Base-by-base conservation (phyloP, 2,113 vertebrate species). In the Agelaius tricolor region DNA sequence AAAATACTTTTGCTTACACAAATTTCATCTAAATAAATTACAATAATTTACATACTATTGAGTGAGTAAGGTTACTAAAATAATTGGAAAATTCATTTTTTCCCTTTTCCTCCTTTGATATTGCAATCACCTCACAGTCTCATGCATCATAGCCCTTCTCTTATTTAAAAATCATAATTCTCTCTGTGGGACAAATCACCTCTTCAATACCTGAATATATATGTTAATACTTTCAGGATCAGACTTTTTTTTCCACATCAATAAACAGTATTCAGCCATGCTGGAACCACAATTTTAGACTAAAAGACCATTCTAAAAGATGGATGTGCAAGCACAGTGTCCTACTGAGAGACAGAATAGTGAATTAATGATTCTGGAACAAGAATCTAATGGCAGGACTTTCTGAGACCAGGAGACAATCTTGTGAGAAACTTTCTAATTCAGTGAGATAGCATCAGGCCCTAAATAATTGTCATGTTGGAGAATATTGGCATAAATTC, bases 141-240 rank as follows among this genome's bases (percentile, higher is more conserved):
- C 74, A 77, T 39, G 46, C 67, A 77, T 55, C 6, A 1, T 8
- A 93, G 67, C 9, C 59, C 13, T 90, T 62, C 35, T 43, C 41
- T 85, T 90, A 74, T 75, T 72, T 75, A 82, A 76, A 88, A 94
- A 90, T 52, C 30, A 41, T 73, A 94, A 78, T 61, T 89, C 67
- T 81, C 57, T 86, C 79, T 72, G 68, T 49, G 41, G 69, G 79
- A 90, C 37, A 96, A 78, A 79, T 46, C 44, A 61, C 47, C n/a
- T 81, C 26, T 52, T 84, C 77, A 89, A 57, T 62, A 79, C 37
- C 49, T 81, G 76, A 92, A 86, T 77, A 87, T 65, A 44, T 67
- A 80, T 57, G 35, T 44, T 84, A 88, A 83, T 61, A 27, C 28
- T 75, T 93, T 61, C 57, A 84, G 52, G 41, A 75, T 78, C 22